A percentile compares a stretch with the other conserved stretches of the same genome.
phyloP scores from a whole-genome alignment of 92 coral and sea anemone genomes.

The Parazoanthus atlanticus region DNA sequence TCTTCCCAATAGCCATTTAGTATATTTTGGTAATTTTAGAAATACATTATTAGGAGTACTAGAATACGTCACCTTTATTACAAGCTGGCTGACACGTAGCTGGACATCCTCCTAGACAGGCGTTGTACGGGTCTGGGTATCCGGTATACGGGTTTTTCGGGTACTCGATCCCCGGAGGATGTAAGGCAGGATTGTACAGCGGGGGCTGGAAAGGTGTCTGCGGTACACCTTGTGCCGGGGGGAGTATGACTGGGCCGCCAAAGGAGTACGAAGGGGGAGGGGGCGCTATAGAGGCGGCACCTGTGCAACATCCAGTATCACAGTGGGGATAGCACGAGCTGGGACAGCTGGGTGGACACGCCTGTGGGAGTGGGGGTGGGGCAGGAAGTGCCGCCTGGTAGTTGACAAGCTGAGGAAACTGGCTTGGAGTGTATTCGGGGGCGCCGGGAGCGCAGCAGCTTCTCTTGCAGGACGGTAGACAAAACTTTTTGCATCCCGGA shows the following conservation, averaged over 20 bases:
- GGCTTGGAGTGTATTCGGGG: conserved; percentile 82
- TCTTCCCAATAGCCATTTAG: too few species aligned
- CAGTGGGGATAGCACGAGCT: conserved; percentile 86
- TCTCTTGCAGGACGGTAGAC: conserved; percentile 95
- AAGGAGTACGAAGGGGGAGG: conserved; percentile 54
- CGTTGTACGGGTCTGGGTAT: conserved; percentile 42
- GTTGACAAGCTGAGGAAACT: conserved; percentile 87
- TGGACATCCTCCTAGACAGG: conserved; percentile 68
- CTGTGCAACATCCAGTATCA: conserved; percentile 82
- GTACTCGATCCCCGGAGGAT: conserved; percentile 30
- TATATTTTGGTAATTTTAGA: too few species aligned
- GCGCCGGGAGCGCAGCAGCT: conserved; percentile 94
- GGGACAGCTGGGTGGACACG: conserved; percentile 82
- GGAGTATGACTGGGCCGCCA: conserved; percentile 36
- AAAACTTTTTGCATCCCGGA: conserved; percentile 90
- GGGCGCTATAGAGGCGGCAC: conserved; percentile 41
- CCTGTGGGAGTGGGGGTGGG: conserved; percentile 86
- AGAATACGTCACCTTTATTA: conserved; percentile 52
- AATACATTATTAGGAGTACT: not conserved
- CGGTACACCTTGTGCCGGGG: conserved; percentile 41
- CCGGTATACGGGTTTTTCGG: conserved; percentile 38
- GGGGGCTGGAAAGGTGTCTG: conserved; percentile 33
- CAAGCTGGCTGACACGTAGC: conserved; percentile 73
- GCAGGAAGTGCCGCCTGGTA: conserved; percentile 84
- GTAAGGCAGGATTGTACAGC: conserved; percentile 12